Evolutionary conservation across 2,113 vertebrate genomes (phyloP).

Genomic region (Myiagra hebetior): DNA sequence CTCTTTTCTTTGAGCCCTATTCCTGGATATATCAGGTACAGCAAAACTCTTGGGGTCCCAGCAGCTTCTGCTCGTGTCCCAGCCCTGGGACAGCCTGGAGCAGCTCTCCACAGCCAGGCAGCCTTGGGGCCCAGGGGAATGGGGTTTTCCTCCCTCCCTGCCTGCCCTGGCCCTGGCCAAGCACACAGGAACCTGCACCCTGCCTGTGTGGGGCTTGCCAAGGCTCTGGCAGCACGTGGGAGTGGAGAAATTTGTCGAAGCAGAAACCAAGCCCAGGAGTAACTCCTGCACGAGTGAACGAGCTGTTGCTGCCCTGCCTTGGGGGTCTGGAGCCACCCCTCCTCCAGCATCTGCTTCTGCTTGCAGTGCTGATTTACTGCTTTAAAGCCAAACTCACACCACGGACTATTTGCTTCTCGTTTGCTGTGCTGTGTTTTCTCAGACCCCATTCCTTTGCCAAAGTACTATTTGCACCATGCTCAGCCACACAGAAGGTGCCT

Average conservation of each 20-base stretch:
- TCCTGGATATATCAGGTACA: background rate
- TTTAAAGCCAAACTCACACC: background rate
- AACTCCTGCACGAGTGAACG: fast-evolving
- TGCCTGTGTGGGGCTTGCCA: background rate
- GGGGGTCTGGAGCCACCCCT: background rate
- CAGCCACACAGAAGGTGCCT: background rate
- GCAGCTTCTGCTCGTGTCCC: background rate
- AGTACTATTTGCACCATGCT: background rate
- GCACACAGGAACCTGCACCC: background rate
- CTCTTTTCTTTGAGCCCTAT: background rate
- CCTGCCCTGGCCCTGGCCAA: background rate
- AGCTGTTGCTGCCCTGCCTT: background rate
- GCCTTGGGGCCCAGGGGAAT: fast-evolving
- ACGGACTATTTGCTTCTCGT: background rate
- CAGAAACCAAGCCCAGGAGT: background rate
- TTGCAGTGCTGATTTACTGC: background rate
- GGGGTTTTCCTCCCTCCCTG: background rate
- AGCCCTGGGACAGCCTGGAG: background rate
- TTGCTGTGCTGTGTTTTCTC: background rate
- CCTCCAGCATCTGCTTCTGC: background rate
- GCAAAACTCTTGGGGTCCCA: background rate
- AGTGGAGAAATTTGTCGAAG: background rate
- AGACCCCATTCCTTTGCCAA: background rate
- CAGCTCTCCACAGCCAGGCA: background rate
- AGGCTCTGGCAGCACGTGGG: background rate